Base-by-base conservation (phyloP, 1,140 invertebrate genomes). In the Nilaparvata lugens region DNA sequence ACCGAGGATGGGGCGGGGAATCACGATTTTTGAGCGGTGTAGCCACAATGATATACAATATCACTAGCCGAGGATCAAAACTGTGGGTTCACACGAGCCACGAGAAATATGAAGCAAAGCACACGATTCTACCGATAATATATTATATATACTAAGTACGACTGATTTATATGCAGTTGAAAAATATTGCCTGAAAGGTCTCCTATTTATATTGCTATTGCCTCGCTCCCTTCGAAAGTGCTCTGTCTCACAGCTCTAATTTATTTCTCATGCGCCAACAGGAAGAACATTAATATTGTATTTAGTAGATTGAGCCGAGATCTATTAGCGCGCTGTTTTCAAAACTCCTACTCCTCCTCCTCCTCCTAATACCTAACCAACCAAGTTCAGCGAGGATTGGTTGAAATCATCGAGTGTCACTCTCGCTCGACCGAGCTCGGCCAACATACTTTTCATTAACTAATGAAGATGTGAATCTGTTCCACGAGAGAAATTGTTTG, bases 71-170 rank as follows among this genome's bases (percentile, higher is more conserved):
- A 48, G 45, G 45, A 48, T 48, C 45, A 48, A 48, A 48, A 48
- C 45, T 48, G 31, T 23, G 45, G 21, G 45, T 23, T 48, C 45
- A 48, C 45, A 48, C 45, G 45, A 48, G 45, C 45, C 21, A 48
- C 16, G 45, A 48, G 45, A 48, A 48, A 48, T 48, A 48, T 48
- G 45, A 48, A 48, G 45, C 45, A 48, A 48, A 48, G 16, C 21
- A 48, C 45, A 48, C 45, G 45, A 48, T 48, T 48, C 45, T 16
- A 48, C 45, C 21, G 45, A 48, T 48, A 48, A 48, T 48, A 48
- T 48, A 48, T 48, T 48, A 48, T 48, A 48, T 48, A 48, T 48
- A 48, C 45, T 48, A 48, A 48, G 45, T 48, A 48, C 45, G 45
- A 48, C 45, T 48, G 45, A 48, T 48, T 48, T 48, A 48, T 48